phyloP scores from a whole-genome alignment of 2,888 invertebrate genomes.

The Julus scandinavius region DNA sequence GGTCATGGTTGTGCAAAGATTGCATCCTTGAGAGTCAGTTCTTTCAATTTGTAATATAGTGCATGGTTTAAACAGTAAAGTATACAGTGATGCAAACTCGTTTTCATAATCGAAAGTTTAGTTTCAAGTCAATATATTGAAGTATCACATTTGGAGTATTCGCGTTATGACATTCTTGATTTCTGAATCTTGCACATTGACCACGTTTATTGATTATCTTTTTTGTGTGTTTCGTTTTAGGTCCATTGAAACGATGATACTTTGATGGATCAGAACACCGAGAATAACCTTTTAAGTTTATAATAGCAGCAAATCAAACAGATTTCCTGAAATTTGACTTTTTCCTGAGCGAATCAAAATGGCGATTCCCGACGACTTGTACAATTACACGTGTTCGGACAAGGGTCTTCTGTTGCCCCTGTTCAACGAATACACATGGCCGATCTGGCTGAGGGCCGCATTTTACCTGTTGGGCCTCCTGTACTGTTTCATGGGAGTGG shows the following conservation, averaged over 20 bases:
- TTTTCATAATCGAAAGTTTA: too few relatives aligned
- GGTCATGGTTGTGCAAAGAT: neutral
- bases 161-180: too few relatives aligned
- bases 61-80: too few relatives aligned
- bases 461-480: conserved; percentile 69
- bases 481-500: conserved; percentile 71
- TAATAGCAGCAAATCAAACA: neutral
- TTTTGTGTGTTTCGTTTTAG: neutral
- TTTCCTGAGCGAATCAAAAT: neutral
- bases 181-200: too few relatives aligned
- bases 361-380: conserved; percentile 48
- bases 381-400: conserved; percentile 59
- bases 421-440: conserved; percentile 69
- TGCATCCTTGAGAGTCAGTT: neutral
- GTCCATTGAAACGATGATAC: neutral
- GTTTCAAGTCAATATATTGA: too few relatives aligned
- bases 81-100: too few relatives aligned
- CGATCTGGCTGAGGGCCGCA: conserved; percentile 64
- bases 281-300: neutral
- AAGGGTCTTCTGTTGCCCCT: conserved; percentile 68
- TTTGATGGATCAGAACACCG: neutral
- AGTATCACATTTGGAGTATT: too few relatives aligned
- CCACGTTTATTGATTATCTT: neutral
- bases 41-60: too few relatives aligned
- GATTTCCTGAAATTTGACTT: neutral